These are phyloP conservation scores for Pristionchus mayeri DNA, from an alignment of 2,888 invertebrate species.

Conservation along the genomic window DNA sequence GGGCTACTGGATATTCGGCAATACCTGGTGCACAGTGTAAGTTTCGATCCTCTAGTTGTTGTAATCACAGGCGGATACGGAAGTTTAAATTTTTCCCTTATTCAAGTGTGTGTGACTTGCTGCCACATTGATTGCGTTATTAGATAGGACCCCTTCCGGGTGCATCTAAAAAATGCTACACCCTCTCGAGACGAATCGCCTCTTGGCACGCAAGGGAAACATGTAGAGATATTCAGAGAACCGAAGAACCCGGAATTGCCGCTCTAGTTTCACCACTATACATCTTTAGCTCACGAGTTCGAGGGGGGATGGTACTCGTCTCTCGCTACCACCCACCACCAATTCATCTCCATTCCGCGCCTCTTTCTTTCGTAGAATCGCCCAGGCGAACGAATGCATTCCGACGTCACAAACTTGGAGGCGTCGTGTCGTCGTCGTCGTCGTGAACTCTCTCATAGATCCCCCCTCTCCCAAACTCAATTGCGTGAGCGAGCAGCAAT, in stretches of 20 bases:
- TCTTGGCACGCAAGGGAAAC: not conserved
- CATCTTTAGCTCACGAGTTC: too few relatives aligned
- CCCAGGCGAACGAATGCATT: not conserved
- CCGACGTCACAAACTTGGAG: not conserved
- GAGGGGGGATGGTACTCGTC: too few relatives aligned
- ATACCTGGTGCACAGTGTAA: constrained; percentile 86
- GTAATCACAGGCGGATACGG: too few relatives aligned
- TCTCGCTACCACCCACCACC: too few relatives aligned
- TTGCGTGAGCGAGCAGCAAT: not conserved
- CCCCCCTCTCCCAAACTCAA: not conserved
- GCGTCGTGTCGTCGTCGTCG: not conserved
- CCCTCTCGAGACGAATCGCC: not conserved
- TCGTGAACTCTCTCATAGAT: constrained; percentile 25
- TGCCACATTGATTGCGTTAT: constrained; percentile 21
- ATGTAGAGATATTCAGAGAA: not conserved
- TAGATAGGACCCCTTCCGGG: not conserved
- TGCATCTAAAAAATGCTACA: not conserved
- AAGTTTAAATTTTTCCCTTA: too few relatives aligned
- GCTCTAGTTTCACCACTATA: too few relatives aligned
- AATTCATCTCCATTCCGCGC: constrained; percentile 31
- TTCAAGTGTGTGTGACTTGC: too few relatives aligned
- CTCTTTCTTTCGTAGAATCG: too few relatives aligned
- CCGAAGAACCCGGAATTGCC: constrained; percentile 1
- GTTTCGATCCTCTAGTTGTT: too few relatives aligned
- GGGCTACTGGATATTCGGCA: constrained; percentile 94